Evolutionary conservation across 30 jellyfish, hydroid and myxozoan species (phyloP).

Genomic region (Rhopilema esculentum): DNA sequence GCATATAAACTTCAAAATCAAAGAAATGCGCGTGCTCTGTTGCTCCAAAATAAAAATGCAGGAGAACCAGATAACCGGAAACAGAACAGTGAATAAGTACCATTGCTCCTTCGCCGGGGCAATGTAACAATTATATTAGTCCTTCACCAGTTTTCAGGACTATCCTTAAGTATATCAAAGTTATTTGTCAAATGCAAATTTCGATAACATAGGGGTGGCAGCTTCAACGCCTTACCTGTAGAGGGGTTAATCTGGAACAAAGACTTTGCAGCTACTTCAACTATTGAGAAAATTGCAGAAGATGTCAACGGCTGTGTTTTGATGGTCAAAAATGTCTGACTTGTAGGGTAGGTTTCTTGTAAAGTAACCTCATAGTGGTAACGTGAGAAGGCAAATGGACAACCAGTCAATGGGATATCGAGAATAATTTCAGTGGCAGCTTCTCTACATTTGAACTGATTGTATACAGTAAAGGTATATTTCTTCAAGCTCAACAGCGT

Average conservation of each 20-base stretch:
- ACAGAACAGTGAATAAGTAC: too few relatives aligned
- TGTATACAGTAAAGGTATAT: constrained; percentile 65
- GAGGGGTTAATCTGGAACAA: constrained; percentile 62
- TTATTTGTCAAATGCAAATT: too few relatives aligned
- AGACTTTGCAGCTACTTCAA: constrained; percentile 56
- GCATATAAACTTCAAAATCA: too few relatives aligned
- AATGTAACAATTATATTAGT: too few relatives aligned
- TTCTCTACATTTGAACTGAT: constrained; percentile 63
- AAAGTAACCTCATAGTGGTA: constrained; percentile 61
- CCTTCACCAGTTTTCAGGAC: too few relatives aligned
- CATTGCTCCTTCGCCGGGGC: too few relatives aligned
- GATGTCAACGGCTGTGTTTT: constrained; percentile 48
- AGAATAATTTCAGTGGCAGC: constrained; percentile 70
- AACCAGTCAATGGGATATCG: constrained; percentile 62
- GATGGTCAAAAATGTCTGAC: constrained; percentile 52
- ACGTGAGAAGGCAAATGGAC: constrained; percentile 53
- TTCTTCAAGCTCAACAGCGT: constrained; percentile 47
- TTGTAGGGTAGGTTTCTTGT: constrained; percentile 64
- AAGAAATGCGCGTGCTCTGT: too few relatives aligned
- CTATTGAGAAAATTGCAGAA: constrained; percentile 62
- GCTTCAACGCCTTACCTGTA: too few relatives aligned
- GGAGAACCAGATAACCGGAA: too few relatives aligned
- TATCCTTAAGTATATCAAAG: too few relatives aligned
- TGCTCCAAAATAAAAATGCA: too few relatives aligned
- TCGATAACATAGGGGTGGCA: too few relatives aligned